A percentile compares a stretch with the other conserved stretches of the same genome.
Conservation (phyloP, 2,888 invertebrate species). For the Trachelus tabidus region DNA sequence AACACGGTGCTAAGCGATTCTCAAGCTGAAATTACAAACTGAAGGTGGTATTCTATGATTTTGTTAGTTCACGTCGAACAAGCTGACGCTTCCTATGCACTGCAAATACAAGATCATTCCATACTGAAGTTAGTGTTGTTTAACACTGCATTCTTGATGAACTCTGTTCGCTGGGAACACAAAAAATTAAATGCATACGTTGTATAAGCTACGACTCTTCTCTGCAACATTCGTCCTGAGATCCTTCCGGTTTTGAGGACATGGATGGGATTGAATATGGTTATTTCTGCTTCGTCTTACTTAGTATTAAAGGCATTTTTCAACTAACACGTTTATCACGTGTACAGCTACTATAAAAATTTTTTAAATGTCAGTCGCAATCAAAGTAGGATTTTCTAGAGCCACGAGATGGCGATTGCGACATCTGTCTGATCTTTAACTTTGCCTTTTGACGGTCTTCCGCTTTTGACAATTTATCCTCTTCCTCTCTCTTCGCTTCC, state of each 20-base stretch:
- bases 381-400: slow-evolving; percentile 22
- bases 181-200: background rate
- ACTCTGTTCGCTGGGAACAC: background rate
- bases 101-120: background rate
- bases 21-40: background rate
- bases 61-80: background rate
- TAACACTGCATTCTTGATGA: background rate
- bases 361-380: background rate
- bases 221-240: background rate
- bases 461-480: slow-evolving; percentile 1
- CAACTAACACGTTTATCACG: background rate
- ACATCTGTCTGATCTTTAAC: slow-evolving; percentile 37
- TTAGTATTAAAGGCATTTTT: background rate
- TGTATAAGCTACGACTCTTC: background rate
- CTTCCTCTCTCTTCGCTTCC: background rate
- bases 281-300: background rate
- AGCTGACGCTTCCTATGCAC: background rate
- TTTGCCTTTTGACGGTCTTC: slow-evolving; percentile 21
- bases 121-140: background rate
- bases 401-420: slow-evolving; percentile 39
- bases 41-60: background rate
- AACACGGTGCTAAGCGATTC: background rate
- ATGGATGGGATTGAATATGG: background rate
- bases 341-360: background rate
- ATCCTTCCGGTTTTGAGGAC: background rate